Percentiles rank a stretch among this genome's conserved stretches.
These are phyloP conservation scores for Agriopis aurantiaria DNA, from an alignment of 2,888 invertebrate genomes.

Conservation along the genomic window DNA sequence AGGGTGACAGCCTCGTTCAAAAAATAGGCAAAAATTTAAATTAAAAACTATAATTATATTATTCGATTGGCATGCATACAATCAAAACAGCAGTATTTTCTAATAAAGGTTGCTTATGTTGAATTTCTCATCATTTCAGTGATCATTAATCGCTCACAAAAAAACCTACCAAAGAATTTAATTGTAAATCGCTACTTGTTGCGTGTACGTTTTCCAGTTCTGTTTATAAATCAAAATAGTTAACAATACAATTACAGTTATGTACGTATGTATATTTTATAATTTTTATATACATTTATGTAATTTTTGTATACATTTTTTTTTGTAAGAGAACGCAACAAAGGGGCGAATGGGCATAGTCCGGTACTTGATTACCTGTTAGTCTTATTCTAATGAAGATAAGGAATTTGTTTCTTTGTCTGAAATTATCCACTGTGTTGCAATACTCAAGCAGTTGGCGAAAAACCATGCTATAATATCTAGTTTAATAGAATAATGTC, in stretches of 20 bases:
- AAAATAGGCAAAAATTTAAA: not conserved
- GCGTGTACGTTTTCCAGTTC: constrained; percentile 43
- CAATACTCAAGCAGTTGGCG: not conserved
- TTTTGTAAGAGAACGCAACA: constrained; percentile 27
- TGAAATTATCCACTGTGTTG: not conserved
- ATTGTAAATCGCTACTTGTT: constrained; percentile 59
- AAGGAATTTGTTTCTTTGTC: not conserved
- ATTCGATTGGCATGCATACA: constrained; percentile 1
- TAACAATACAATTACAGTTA: constrained; percentile 14
- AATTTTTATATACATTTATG: constrained; percentile 16
- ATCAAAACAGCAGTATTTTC: constrained; percentile 53
- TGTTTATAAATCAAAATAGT: constrained; percentile 2
- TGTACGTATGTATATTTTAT: constrained; percentile 2
- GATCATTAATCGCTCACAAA: constrained; percentile 80
- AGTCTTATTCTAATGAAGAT: constrained; percentile 19
- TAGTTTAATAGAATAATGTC: not conserved
- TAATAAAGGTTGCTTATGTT: constrained; percentile 58
- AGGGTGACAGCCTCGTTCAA: not conserved
- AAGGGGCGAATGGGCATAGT: constrained; percentile 34
- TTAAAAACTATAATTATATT: not conserved
- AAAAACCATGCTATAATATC: not conserved
- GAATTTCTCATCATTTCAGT: constrained; percentile 61
- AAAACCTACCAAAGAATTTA: constrained; percentile 82
- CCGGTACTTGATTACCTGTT: constrained; percentile 16
- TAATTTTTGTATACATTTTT: constrained; percentile 17